These are phyloP conservation scores for Pteria penguin DNA, from an alignment of 2,888 invertebrate genomes.

Conservation along the genomic window DNA sequence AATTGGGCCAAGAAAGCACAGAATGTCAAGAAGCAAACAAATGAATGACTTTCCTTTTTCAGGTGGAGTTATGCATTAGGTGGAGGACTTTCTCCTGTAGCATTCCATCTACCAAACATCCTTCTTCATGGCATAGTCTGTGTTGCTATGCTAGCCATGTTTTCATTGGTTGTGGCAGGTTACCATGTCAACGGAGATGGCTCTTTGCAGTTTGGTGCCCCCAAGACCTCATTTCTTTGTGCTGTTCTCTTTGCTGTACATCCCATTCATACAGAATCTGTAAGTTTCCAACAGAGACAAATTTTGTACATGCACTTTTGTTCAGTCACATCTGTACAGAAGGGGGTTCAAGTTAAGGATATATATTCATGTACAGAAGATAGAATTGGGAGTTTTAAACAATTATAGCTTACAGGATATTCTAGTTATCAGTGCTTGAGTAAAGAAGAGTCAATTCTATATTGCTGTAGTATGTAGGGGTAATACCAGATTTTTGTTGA, in stretches of 20 bases:
- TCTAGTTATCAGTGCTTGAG: too few relatives aligned
- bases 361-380: neutral
- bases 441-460: too few relatives aligned
- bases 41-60: conserved; percentile 54
- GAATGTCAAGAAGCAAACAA: too few relatives aligned
- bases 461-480: too few relatives aligned
- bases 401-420: too few relatives aligned
- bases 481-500: too few relatives aligned
- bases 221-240: conserved; percentile 83
- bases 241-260: conserved; percentile 92
- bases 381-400: neutral
- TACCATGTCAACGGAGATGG: conserved; percentile 46
- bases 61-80: conserved; percentile 83
- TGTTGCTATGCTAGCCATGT: conserved; percentile 82
- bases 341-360: neutral
- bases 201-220: conserved; percentile 50
- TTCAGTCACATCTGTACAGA: neutral
- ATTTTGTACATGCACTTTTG: neutral
- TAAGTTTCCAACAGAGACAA: conserved; percentile 76
- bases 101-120: conserved; percentile 89
- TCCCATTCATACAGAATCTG: conserved; percentile 95
- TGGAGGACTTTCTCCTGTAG: conserved; percentile 81
- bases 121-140: conserved; percentile 85
- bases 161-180: conserved; percentile 76
- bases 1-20: too few relatives aligned